A percentile compares a stretch with the other conserved stretches of the same genome.
Evolutionary conservation across 2,797 vertebrate genomes (phyloP).

Genomic region (Aulostomus chinensis): DNA sequence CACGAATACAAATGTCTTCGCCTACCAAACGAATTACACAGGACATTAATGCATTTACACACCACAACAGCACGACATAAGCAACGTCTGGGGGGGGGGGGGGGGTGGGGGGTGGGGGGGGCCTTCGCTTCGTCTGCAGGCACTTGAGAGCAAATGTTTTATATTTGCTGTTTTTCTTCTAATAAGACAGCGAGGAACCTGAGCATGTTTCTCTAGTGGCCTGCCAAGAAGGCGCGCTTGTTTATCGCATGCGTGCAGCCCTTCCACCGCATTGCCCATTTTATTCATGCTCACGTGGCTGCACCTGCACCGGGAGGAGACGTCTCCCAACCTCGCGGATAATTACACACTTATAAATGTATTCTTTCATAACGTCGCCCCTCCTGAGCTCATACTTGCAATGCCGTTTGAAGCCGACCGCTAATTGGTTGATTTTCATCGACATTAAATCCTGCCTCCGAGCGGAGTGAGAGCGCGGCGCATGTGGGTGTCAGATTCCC

Average conservation of each 20-base stretch:
- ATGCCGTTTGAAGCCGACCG: conserved; percentile 45
- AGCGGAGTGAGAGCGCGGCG: conserved; percentile 25
- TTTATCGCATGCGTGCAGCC: neutral
- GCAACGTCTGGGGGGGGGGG: neutral
- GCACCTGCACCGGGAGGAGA: conserved; percentile 20
- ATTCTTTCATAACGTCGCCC: conserved; percentile 8
- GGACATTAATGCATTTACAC: conserved; percentile 8
- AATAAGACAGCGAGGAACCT: too few relatives aligned
- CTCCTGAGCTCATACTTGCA: neutral
- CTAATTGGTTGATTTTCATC: conserved; percentile 65
- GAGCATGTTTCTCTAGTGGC: too few relatives aligned
- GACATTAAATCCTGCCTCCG: conserved; percentile 61
- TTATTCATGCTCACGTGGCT: conserved; percentile 10
- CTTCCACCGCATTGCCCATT: conserved; percentile 6
- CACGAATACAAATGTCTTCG: conserved; percentile 15
- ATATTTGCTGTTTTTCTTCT: too few relatives aligned
- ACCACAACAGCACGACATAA: neutral
- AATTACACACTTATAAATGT: conserved; percentile 3
- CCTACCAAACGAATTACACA: conserved; percentile 15
- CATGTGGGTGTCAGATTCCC: conserved; percentile 31
- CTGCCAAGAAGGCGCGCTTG: neutral
- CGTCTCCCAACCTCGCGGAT: too few relatives aligned
- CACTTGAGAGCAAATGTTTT: too few relatives aligned
- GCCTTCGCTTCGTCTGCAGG: too few relatives aligned
- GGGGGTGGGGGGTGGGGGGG: too few relatives aligned